Conservation (phyloP, 1,140 invertebrate species). For the Drosophila subpulchrella region DNA sequence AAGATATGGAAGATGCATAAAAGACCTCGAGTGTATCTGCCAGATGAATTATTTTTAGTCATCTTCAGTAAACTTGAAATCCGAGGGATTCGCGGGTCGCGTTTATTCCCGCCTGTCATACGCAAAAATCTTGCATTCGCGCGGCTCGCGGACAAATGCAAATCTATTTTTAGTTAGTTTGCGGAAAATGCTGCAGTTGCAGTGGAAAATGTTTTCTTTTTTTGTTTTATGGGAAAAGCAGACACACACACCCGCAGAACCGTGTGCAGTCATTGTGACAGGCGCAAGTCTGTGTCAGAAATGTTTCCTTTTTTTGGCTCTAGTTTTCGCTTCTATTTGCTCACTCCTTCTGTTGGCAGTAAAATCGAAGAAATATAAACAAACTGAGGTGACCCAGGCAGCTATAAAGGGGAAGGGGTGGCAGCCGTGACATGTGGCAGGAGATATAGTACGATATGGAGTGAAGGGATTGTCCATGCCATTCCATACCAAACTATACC, state of each 20-base stretch:
- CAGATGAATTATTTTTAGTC: slow-evolving; percentile 31
- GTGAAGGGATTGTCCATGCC: slow-evolving; percentile 32
- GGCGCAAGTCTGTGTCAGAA: slow-evolving; percentile 72
- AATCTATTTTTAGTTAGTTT: slow-evolving; percentile 71
- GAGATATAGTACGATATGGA: slow-evolving; percentile 51
- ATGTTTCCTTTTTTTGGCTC: slow-evolving; percentile 42
- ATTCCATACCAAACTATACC: neutral
- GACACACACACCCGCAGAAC: slow-evolving; percentile 8
- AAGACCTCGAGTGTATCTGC: neutral
- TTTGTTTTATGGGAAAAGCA: slow-evolving; percentile 22
- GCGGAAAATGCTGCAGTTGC: slow-evolving; percentile 47
- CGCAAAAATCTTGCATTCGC: slow-evolving; percentile 50
- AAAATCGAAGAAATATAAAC: slow-evolving; percentile 81
- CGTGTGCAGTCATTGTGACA: slow-evolving; percentile 56
- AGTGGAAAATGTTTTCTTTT: slow-evolving; percentile 23
- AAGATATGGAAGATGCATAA: neutral
- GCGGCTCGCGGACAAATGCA: slow-evolving; percentile 30
- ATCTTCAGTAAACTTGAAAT: slow-evolving; percentile 37
- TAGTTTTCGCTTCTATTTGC: slow-evolving; percentile 28
- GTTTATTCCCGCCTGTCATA: slow-evolving; percentile 30
- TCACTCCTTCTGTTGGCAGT: slow-evolving; percentile 64
- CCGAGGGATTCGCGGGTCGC: slow-evolving; percentile 1
- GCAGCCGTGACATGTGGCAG: slow-evolving; percentile 55
- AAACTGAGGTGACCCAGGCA: slow-evolving; percentile 54
- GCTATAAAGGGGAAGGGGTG: neutral